Percentiles rank a stretch among this genome's conserved stretches.
Conservation (phyloP, 2,113 vertebrate genomes). For the Gracilinanus agilis region DNA sequence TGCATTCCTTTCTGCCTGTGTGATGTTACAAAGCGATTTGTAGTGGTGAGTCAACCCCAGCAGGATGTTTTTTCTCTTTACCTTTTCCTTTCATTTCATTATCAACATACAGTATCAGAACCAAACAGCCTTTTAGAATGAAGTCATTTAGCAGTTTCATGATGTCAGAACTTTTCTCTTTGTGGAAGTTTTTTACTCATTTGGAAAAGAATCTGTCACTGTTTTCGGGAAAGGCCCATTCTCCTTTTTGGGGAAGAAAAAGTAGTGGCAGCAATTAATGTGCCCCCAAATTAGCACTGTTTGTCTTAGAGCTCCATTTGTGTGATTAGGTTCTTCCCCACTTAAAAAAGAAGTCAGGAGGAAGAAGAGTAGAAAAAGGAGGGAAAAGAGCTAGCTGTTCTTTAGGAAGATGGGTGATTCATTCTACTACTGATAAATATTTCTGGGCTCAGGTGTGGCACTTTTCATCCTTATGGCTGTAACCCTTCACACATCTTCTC, state of each 20-base stretch:
- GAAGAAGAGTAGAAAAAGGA: not conserved
- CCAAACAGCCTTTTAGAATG: constrained; percentile 21
- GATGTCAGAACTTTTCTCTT: not conserved
- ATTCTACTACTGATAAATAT: not conserved
- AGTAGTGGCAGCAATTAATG: not conserved
- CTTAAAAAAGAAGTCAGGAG: not conserved
- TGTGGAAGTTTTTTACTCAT: not conserved
- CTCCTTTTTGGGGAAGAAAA: not conserved
- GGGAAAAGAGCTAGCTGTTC: not conserved
- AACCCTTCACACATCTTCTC: not conserved
- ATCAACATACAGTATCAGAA: constrained; percentile 36
- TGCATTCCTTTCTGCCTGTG: not conserved
- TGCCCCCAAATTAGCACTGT: not conserved
- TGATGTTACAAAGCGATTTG: not conserved
- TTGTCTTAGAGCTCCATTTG: not conserved
- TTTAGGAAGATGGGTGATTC: not conserved
- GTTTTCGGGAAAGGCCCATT: constrained; percentile 57
- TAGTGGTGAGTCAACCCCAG: not conserved
- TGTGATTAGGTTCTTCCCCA: constrained; percentile 9
- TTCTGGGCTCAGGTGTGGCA: not conserved
- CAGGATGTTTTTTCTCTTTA: not conserved
- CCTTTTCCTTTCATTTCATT: constrained; percentile 24
- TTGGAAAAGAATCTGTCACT: constrained; percentile 34
- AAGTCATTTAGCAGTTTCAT: constrained; percentile 29
- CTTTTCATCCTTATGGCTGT: not conserved